A percentile compares a stretch with the other conserved stretches of the same genome.
Conservation (phyloP, 2,888 invertebrate species). For the Zeuzera pyrina region DNA sequence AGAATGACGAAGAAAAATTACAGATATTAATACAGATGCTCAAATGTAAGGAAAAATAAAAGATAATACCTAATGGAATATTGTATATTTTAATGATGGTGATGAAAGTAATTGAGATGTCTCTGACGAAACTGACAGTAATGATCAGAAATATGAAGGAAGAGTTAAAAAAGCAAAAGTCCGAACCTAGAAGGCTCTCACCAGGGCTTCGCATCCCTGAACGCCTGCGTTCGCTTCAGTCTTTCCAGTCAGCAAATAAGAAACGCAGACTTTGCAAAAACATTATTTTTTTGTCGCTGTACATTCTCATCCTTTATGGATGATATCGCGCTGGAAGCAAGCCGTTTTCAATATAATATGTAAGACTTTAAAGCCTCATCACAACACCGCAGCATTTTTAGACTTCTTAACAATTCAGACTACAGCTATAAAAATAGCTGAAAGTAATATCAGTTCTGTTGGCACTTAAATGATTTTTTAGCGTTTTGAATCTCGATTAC, state of each 20-base stretch:
- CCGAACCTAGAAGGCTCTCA: slow-evolving; percentile 73
- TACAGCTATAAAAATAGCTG: no score
- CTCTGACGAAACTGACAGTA: slow-evolving; percentile 27
- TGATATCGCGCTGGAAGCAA: slow-evolving; percentile 21
- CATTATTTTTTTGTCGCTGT: slow-evolving; percentile 42
- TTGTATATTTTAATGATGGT: slow-evolving; percentile 27
- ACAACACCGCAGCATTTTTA: not conserved
- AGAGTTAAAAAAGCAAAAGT: slow-evolving; percentile 62
- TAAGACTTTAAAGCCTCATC: slow-evolving; percentile 1
- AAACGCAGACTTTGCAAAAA: slow-evolving; percentile 71
- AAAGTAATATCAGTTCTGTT: no score
- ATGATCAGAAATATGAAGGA: slow-evolving; percentile 40
- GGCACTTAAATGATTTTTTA: no score
- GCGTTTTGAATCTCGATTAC: no score
- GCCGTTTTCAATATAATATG: slow-evolving; percentile 15
- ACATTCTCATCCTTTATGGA: slow-evolving; percentile 31
- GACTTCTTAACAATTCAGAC: no score
- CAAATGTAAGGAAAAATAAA: no score
- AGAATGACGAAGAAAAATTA: no score
- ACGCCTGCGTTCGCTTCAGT: slow-evolving; percentile 71
- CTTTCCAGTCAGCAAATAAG: slow-evolving; percentile 72
- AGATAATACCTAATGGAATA: no score
- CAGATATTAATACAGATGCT: no score
- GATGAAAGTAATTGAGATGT: slow-evolving; percentile 25
- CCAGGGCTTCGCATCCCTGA: slow-evolving; percentile 74